Percentiles rank a stretch among this genome's conserved stretches.
phyloP scores from a whole-genome alignment of 2,113 vertebrate species.

The Lagopus muta region DNA sequence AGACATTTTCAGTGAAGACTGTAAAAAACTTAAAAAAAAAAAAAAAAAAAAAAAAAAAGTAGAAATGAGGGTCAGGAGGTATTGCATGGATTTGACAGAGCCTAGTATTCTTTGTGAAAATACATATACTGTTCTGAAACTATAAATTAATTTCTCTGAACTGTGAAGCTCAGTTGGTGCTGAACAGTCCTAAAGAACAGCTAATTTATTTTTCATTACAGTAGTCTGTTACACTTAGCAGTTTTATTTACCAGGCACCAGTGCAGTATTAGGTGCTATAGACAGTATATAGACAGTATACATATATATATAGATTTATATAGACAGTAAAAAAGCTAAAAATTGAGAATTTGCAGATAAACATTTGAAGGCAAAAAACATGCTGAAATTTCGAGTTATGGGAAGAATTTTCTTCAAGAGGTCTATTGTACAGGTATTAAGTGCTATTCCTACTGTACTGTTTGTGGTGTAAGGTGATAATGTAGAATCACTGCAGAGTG shows the following conservation, averaged over 20 bases:
- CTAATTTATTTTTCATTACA: not conserved
- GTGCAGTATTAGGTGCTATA: not conserved
- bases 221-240: not conserved
- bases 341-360: not conserved
- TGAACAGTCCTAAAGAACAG: not conserved
- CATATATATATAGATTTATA: not conserved
- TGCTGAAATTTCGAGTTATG: not conserved
- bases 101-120: not conserved
- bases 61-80: not conserved
- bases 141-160: not conserved
- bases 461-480: not conserved
- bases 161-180: not conserved
- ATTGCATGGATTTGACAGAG: not conserved
- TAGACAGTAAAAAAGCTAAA: not conserved
- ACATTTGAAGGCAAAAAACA: not conserved
- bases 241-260: not conserved
- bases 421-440: not conserved
- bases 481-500: not conserved
- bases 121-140: not conserved
- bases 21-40: not conserved
- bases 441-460: rapidly evolving
- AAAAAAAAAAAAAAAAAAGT: not conserved
- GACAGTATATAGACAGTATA: not conserved
- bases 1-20: not conserved
- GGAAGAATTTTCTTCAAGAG: not conserved